Evolutionary conservation across 2,113 vertebrate species (phyloP), one percentile per base, ranked within the genome.

Genomic region (Neodontobutis hainanensis): DNA sequence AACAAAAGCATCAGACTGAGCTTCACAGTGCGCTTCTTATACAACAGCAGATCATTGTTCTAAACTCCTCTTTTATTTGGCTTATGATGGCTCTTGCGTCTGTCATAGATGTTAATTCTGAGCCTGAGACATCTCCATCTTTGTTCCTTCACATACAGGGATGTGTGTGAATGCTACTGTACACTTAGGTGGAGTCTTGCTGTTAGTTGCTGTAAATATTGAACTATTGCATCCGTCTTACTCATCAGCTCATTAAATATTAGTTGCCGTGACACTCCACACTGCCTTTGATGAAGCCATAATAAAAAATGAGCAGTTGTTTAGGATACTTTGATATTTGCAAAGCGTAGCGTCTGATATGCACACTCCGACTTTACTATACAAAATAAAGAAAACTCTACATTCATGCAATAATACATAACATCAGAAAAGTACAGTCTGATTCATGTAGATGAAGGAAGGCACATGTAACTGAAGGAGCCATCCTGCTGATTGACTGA

Each of bases 171-270:
- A 27, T 27, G 19, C 19, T 27, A 27, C 11, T 69, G n/a, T 43
- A 48, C 45, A 66, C 16, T 51, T 27, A 27, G 49, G 12, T 2
- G 62, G 53, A 4, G 35, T 80, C 79, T 69, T 50, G 75, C 76
- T 73, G 70, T 67, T 78, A 67, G 65, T 47, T 73, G 70, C 59
- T 82, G 76, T 66, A 77, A 59, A 65, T 74, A 65, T 77, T 70
- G 77, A 74, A 34, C 40, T 69, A 2, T 2, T 10, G 64, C 15
- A 27, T 70, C 50, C 67, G 32, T 61, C 73, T 67, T 42, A 77
- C 63, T 65, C 70, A 84, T 66, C 75, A 48, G 35, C 34, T 74
- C 76, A 68, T 77, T 64, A 68, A 71, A 68, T 62, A 86, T 82
- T 68, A 47, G 68, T 40, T 65, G 55, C 52, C 14, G 40, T 55